Percentiles rank a stretch among this genome's conserved stretches.
Conservation (phyloP, 2,113 vertebrate genomes). For the Dipodomys stephensi region DNA sequence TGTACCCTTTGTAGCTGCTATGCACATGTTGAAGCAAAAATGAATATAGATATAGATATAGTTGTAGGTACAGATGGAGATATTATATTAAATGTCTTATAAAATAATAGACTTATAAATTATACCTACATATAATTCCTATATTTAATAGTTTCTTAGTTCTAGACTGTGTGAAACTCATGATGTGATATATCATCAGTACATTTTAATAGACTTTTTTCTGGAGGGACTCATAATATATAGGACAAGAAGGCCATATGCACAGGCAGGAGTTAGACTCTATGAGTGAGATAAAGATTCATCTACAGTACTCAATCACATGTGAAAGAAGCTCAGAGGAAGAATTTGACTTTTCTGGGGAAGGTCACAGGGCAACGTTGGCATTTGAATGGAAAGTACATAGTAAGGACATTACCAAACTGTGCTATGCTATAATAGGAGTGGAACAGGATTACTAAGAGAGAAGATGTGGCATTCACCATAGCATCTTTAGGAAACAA, state of each 20-base stretch:
- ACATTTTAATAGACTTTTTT: neutral
- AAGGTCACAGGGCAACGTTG: neutral
- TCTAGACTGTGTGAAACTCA: neutral
- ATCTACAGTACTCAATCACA: neutral
- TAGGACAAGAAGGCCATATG: neutral
- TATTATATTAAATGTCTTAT: neutral
- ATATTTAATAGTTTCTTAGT: neutral
- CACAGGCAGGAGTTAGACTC: neutral
- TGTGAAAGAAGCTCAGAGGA: neutral
- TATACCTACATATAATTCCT: neutral
- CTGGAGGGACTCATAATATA: neutral
- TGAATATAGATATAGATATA: neutral
- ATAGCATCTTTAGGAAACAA: neutral
- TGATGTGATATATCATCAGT: neutral
- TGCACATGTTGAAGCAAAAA: neutral
- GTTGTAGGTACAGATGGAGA: no score
- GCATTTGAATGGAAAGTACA: neutral
- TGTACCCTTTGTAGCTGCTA: neutral
- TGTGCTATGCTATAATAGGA: rapidly evolving
- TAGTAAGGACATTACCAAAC: neutral
- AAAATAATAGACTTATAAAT: neutral
- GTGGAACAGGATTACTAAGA: neutral
- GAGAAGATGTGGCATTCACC: neutral
- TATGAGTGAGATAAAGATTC: neutral
- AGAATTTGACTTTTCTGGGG: neutral